Conservation (phyloP, 2,888 invertebrate species). For the Crepidodera aurea region DNA sequence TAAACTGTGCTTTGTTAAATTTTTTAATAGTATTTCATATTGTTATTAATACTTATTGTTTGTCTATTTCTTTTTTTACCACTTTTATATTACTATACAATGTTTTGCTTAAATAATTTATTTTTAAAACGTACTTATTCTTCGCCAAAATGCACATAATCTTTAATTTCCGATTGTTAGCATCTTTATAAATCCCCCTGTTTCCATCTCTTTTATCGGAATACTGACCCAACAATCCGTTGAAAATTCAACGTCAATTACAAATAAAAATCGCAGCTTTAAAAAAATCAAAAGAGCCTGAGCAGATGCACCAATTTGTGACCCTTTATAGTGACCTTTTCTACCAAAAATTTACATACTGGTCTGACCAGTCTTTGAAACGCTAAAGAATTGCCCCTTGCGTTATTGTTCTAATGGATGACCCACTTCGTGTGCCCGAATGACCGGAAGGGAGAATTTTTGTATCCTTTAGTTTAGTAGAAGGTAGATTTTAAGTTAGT, state of each 20-base stretch:
- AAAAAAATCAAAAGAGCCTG: conserved; percentile 28
- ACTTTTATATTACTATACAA: no score
- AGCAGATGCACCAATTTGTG: conserved; percentile 40
- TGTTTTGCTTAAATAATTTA: no score
- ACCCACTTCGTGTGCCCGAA: conserved; percentile 43
- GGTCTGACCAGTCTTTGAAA: conserved; percentile 54
- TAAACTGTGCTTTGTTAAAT: no score
- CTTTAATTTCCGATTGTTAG: no score
- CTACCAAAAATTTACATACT: conserved; percentile 53
- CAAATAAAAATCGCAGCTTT: conserved; percentile 21
- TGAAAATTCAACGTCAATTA: conserved; percentile 18
- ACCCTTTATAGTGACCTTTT: conserved; percentile 45
- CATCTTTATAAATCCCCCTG: neutral
- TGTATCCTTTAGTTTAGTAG: conserved; percentile 21
- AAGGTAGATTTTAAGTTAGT: conserved; percentile 3
- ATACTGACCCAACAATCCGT: conserved; percentile 32
- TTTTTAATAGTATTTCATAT: no score
- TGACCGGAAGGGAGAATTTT: conserved; percentile 33
- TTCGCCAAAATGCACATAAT: no score
- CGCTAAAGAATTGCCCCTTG: conserved; percentile 40
- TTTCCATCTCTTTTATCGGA: conserved; percentile 3
- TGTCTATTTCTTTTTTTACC: no score
- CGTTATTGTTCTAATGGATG: conserved; percentile 48
- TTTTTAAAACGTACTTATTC: no score
- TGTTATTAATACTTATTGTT: no score